These are phyloP conservation scores for Brienomyrus longianalis DNA, from an alignment of 2,113 vertebrate species.

Conservation along the genomic window DNA sequence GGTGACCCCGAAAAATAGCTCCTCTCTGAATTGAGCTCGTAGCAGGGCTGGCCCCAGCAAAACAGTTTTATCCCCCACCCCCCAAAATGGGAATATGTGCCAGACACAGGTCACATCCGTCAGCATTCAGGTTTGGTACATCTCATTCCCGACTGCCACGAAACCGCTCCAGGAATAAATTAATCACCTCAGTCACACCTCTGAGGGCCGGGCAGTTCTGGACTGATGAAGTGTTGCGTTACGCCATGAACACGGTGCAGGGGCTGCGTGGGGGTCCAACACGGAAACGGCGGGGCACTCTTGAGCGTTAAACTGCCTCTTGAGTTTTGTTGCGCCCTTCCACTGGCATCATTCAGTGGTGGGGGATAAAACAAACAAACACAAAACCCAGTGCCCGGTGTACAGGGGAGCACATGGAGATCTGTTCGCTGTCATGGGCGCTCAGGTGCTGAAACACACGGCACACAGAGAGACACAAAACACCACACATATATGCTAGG, in stretches of 20 bases:
- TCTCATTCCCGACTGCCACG: constrained; percentile 14
- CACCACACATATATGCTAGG: background rate
- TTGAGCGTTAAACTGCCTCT: background rate
- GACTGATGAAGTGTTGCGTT: background rate
- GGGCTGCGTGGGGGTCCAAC: background rate
- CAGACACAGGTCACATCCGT: constrained; percentile 20
- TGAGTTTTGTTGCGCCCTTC: background rate
- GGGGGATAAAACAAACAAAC: background rate
- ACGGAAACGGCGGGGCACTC: background rate
- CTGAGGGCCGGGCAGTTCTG: background rate
- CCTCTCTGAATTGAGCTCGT: constrained; percentile 23
- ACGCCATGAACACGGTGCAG: background rate
- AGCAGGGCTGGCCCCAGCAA: constrained; percentile 32
- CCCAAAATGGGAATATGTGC: background rate
- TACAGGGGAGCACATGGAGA: background rate
- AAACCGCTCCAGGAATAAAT: constrained; percentile 16
- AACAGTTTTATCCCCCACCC: constrained; percentile 25
- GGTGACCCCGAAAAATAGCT: background rate
- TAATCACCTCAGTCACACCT: constrained; percentile 24
- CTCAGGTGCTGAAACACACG: background rate
- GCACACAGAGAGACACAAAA: background rate
- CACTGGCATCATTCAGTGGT: background rate
- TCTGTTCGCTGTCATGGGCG: background rate
- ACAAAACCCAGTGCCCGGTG: background rate
- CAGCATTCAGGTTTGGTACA: background rate